phyloP scores from a whole-genome alignment of 2,797 vertebrate species.

The Petrocephalus schoutedeni region DNA sequence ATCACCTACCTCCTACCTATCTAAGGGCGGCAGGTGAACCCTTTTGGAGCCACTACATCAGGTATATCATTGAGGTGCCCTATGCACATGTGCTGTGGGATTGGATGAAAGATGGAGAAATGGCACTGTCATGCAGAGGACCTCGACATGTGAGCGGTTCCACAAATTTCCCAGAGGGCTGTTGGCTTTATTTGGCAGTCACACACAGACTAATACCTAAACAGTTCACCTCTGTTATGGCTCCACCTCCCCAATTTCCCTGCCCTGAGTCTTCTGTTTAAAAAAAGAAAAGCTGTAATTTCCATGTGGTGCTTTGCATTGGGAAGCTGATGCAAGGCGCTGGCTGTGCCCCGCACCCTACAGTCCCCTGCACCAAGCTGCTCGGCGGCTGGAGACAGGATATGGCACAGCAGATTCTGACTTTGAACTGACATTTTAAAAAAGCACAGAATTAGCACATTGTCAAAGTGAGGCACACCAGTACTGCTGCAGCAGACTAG shows the following conservation, averaged over 20 bases:
- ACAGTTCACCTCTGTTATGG: not conserved
- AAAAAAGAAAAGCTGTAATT: not conserved
- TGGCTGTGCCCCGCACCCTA: not conserved
- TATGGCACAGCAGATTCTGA: not conserved
- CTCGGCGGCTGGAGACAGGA: not conserved
- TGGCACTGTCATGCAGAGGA: not conserved
- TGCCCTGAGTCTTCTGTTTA: not conserved
- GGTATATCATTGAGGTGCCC: not conserved
- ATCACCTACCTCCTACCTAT: not conserved
- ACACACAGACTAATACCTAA: not conserved
- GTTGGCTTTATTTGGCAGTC: not conserved
- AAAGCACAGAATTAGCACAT: not conserved
- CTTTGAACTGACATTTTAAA: constrained; percentile 1
- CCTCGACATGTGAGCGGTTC: not conserved
- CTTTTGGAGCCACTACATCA: not conserved
- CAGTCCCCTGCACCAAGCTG: not conserved
- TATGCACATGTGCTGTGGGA: not conserved
- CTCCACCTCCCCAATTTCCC: not conserved
- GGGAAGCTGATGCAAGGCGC: not conserved
- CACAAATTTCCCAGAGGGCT: not conserved
- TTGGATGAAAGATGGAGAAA: not conserved
- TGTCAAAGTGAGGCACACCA: not conserved
- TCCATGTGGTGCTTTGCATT: not conserved
- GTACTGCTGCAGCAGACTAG: not conserved
- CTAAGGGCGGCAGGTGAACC: not conserved